Conservation (phyloP, 2,113 vertebrate species). For the Oreocharis arfaki region DNA sequence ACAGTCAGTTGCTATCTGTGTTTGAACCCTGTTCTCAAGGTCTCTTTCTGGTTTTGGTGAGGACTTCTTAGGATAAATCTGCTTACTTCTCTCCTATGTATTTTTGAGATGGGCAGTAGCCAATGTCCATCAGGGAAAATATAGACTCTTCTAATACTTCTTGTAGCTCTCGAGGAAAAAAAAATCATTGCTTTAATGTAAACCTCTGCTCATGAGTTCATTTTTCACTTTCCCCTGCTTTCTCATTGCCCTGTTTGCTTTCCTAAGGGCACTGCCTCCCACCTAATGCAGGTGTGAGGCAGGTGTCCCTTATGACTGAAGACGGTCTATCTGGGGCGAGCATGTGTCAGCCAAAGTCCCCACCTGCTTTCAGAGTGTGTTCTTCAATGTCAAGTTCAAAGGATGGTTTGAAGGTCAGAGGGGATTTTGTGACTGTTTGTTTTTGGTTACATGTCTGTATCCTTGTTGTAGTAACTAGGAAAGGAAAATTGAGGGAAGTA, state of each 20-base stretch:
- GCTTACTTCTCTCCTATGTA: not conserved
- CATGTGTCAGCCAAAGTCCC: not conserved
- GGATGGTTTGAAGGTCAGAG: not conserved
- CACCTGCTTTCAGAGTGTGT: not conserved
- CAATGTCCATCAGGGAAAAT: not conserved
- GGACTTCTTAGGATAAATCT: not conserved
- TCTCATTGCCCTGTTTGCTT: not conserved
- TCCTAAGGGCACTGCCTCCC: slow-evolving; percentile 17
- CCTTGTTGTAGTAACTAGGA: not conserved
- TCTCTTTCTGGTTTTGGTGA: not conserved
- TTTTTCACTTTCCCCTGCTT: not conserved
- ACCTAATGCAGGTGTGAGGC: slow-evolving; percentile 26
- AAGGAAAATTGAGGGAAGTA: not conserved
- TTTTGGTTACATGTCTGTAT: not conserved
- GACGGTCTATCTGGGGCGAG: not conserved
- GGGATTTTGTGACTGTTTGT: not conserved
- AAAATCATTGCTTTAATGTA: not conserved
- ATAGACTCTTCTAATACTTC: not conserved
- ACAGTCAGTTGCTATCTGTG: not conserved
- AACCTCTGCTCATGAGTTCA: not conserved
- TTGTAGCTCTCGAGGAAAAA: not conserved
- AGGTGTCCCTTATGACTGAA: not conserved
- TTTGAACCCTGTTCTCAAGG: not conserved
- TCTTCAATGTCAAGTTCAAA: not conserved
- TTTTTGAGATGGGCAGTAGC: not conserved